Evolutionary conservation across 2,113 vertebrate genomes (phyloP), one percentile per base, ranked within the genome.

Genomic region (Probosciger aterrimus): DNA sequence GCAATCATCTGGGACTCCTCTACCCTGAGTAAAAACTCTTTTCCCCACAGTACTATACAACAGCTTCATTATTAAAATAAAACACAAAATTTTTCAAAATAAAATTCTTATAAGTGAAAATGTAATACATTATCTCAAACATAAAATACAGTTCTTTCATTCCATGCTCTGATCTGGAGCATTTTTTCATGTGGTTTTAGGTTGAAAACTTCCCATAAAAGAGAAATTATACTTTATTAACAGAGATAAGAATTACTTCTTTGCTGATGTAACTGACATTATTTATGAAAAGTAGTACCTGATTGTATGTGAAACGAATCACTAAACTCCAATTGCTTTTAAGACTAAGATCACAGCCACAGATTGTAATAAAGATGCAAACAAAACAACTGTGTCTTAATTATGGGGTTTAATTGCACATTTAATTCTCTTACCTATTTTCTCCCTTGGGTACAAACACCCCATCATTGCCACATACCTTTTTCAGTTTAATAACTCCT

Each of bases 401-500:
- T 41, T 25, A 53, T 11, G 4, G 62, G 0, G 3, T 68, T 31
- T 71, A 91, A 74, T 47, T 46, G 5, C 4, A 11, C 1, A 1
- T 83, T 76, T 77, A 50, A 44, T 47, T 92, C 14, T 57, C 4
- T 62, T 55, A 47, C 10, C 31, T 49, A 28, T 6, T 91, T 92
- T 90, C 27, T 60, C 10, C 41, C 37, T 16, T 70, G 28, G 39
- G 4, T 71, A 67, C 14, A 55, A 62, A 7, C 39, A 63, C 4
- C 39, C 33, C 41, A 13, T 30, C 0, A 1, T 6, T 77, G 14
- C 9, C 73, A 83, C 71, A 35, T 98, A 99, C 99, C 99, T 98
- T 99, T 98, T 98, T 99, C 81, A 99, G 97, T 82, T 98, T 98
- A 89, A 99, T 98, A 86, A 99, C 97, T 59, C 99, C 99, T 96